phyloP scores from a whole-genome alignment of 2,797 vertebrate species.

The Brotogeris chrysoptera region DNA sequence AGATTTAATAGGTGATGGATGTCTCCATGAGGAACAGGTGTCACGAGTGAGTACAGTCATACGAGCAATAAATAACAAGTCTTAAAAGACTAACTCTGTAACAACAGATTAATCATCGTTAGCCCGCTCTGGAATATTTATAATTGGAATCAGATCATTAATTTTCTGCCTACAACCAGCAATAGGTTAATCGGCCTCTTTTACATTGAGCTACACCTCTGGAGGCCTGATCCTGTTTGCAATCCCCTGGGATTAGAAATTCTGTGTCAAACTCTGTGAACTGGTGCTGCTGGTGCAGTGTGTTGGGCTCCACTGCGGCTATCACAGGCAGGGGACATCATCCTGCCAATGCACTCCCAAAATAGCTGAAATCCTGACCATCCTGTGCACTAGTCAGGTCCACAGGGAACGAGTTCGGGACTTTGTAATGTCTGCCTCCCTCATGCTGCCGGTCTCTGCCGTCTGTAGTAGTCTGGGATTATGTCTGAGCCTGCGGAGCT shows the following conservation, averaged over 20 bases:
- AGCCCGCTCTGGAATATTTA: constrained; percentile 7
- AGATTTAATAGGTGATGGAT: constrained; percentile 36
- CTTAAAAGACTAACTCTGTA: constrained; percentile 31
- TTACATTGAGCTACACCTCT: neutral
- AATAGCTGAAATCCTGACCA: neutral
- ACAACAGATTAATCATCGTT: constrained; percentile 49
- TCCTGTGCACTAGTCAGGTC: neutral
- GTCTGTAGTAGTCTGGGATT: constrained; percentile 23
- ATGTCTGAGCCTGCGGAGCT: neutral
- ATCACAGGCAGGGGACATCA: neutral
- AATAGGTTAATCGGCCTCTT: neutral
- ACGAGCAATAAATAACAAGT: neutral
- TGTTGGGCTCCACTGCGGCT: neutral
- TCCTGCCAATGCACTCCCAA: neutral
- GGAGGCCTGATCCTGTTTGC: neutral
- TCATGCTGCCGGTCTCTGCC: neutral
- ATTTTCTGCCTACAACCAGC: constrained; percentile 7
- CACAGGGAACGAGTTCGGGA: neutral
- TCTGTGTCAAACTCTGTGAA: neutral
- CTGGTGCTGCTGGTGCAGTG: neutral
- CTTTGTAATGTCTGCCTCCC: neutral
- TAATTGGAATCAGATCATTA: constrained; percentile 11
- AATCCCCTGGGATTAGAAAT: neutral
- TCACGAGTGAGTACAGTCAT: neutral
- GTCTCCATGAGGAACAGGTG: constrained; percentile 32